These are phyloP conservation scores for Oreochromis grahami DNA, from an alignment of 2,797 vertebrate species.

Conservation along the genomic window DNA sequence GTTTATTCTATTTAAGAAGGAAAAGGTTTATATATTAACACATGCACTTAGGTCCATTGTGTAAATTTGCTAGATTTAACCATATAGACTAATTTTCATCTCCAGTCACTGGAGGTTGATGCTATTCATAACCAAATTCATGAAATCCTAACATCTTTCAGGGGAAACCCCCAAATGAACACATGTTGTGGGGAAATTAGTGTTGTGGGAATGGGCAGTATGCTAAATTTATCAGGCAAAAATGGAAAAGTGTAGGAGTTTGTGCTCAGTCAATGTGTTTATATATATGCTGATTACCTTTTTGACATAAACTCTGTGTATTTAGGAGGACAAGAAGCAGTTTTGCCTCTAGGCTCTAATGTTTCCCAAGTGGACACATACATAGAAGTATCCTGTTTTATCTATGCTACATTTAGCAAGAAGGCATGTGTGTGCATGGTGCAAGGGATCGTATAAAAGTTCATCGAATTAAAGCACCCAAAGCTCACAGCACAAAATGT, in stretches of 20 bases:
- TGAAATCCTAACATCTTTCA: background rate
- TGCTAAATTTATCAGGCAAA: background rate
- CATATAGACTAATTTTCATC: background rate
- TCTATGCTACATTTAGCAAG: background rate
- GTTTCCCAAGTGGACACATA: background rate
- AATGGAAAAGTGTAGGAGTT: background rate
- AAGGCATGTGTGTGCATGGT: background rate
- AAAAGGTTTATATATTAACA: background rate
- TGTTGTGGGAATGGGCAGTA: background rate
- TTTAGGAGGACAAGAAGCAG: background rate
- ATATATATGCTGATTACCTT: background rate
- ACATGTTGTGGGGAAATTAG: background rate
- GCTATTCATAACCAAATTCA: background rate
- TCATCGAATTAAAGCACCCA: background rate
- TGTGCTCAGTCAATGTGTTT: background rate
- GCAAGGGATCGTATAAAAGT: background rate
- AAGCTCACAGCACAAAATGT: background rate
- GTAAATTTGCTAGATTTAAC: background rate
- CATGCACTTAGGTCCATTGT: background rate
- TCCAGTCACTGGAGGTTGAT: background rate
- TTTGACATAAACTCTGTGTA: background rate
- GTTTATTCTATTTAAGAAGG: background rate
- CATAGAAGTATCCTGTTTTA: background rate
- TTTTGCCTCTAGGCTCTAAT: background rate
- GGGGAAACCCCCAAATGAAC: background rate